These are phyloP conservation scores for Cossypha heuglini DNA, from an alignment of 2,797 vertebrate genomes.

Conservation along the genomic window DNA sequence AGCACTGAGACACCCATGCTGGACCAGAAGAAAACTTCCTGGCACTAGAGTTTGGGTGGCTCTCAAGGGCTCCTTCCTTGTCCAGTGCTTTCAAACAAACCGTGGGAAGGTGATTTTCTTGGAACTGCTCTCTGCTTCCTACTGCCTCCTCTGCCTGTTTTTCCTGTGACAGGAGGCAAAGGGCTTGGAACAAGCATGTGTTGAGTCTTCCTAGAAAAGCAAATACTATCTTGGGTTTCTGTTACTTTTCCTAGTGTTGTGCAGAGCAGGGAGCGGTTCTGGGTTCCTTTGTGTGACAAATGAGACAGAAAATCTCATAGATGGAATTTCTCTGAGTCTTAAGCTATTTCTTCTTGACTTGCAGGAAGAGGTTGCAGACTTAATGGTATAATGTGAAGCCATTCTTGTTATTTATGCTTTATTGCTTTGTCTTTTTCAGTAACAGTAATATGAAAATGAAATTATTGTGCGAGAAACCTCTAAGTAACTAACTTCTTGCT, in stretches of 20 bases:
- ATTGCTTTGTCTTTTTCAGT: neutral
- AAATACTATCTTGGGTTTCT: neutral
- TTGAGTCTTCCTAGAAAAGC: neutral
- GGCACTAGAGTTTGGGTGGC: neutral
- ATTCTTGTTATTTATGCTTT: neutral
- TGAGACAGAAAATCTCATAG: neutral
- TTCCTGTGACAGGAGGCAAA: neutral
- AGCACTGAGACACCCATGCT: neutral
- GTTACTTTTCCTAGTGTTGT: neutral
- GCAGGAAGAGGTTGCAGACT: neutral
- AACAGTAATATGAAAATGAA: neutral
- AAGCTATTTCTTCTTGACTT: neutral
- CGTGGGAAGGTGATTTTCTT: neutral
- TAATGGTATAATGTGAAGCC: neutral
- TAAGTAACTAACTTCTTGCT: neutral
- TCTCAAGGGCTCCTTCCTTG: neutral
- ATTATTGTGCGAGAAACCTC: neutral
- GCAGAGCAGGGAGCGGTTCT: neutral
- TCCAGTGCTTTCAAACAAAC: neutral
- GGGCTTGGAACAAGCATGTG: neutral
- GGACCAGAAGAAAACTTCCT: neutral
- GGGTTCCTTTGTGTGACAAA: neutral
- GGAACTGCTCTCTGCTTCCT: neutral
- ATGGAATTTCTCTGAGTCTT: neutral
- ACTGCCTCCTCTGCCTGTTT: accelerated